Evolutionary conservation across 2,888 invertebrate genomes (phyloP).

Genomic region (Aelia acuminata): DNA sequence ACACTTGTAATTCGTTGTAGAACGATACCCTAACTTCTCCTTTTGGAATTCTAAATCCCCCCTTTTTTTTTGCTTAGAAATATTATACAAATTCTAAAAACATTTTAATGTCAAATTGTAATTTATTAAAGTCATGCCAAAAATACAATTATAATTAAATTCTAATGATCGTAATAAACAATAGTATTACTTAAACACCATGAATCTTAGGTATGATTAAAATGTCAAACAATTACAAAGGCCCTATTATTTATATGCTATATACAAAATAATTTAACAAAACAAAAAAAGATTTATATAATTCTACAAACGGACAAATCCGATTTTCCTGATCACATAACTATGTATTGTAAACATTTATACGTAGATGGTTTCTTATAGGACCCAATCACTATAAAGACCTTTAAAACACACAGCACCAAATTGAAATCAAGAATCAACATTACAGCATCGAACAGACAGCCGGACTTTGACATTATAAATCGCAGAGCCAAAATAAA

Average conservation of each 20-base stretch:
- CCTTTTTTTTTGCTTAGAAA: background rate
- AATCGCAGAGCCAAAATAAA: too few relatives aligned
- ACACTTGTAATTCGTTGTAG: background rate
- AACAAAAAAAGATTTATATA: background rate
- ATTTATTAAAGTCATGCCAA: background rate
- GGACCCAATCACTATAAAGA: slow-evolving; percentile 17
- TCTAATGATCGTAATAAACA: background rate
- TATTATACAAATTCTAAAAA: background rate
- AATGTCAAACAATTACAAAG: background rate
- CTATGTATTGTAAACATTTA: background rate
- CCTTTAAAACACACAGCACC: slow-evolving; percentile 7
- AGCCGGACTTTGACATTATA: too few relatives aligned
- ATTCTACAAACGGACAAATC: background rate
- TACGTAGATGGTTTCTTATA: background rate
- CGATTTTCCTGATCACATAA: background rate
- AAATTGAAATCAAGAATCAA: background rate
- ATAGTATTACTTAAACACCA: background rate
- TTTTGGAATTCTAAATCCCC: slow-evolving; percentile 25
- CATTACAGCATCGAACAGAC: background rate
- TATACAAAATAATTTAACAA: too few relatives aligned
- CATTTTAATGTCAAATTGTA: background rate
- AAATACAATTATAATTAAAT: background rate
- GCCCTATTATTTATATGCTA: background rate
- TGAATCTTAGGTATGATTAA: background rate
- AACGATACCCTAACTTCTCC: slow-evolving; percentile 15